Evolutionary conservation across 2,888 invertebrate genomes (phyloP).

Genomic region (Lepeophtheirus nordmannii): DNA sequence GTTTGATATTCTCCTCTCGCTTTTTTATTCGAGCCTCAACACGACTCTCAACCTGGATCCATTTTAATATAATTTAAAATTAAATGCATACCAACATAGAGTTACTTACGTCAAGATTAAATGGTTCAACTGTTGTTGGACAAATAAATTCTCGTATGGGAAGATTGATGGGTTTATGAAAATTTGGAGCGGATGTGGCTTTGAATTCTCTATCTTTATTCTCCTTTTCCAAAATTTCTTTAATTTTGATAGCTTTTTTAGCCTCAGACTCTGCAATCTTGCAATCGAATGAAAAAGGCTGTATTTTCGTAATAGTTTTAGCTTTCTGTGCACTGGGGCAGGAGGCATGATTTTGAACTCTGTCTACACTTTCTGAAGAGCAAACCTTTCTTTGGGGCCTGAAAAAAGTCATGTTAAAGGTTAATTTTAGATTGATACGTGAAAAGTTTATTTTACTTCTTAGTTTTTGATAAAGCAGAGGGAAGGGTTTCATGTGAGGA

Average conservation of each 20-base stretch:
- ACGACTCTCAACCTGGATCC: constrained; percentile 3
- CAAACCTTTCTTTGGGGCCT: too few species aligned
- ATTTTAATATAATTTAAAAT: too few species aligned
- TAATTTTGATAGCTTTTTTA: constrained; percentile 5
- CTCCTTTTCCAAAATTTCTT: constrained; percentile 18
- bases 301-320: background rate
- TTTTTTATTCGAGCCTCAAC: constrained; percentile 14
- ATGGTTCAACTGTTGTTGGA: constrained; percentile 10
- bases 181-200: constrained; percentile 8
- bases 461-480: background rate
- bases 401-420: too few species aligned
- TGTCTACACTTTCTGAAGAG: too few species aligned
- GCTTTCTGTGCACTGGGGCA: background rate
- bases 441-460: background rate
- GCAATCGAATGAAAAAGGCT: constrained; percentile 17
- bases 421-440: background rate
- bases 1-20: background rate
- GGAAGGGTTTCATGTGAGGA: background rate
- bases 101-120: constrained; percentile 9
- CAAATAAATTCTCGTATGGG: background rate
- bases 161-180: constrained; percentile 11
- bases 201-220: constrained; percentile 15
- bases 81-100: background rate
- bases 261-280: background rate
- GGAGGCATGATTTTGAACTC: too few species aligned